Base-by-base conservation (phyloP, 2,113 vertebrate species). In the Solea senegalensis region DNA sequence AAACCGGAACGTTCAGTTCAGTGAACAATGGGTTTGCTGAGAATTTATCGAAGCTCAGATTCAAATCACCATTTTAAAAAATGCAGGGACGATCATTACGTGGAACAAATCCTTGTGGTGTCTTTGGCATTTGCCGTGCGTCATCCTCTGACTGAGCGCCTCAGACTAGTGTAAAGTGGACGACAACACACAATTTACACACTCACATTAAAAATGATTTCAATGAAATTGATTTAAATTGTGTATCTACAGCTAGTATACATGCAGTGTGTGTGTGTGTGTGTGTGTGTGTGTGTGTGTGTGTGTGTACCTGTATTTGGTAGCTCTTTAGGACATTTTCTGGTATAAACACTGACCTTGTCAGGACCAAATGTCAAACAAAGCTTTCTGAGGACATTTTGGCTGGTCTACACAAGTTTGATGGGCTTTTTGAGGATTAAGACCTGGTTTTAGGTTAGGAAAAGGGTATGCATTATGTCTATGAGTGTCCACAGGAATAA, bases 71-170 rank as follows among this genome's bases (percentile, higher is more conserved):
- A 43, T 59, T 56, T 53, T 5, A 34, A 65, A 21, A 72, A 62
- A 63, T 9, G 9, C 34, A 71, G 9, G 9, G 8, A 21, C 75
- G 26, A 10, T 55, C 8, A 1, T 57, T 52, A 63, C 57, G n/a
- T 54, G 41, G 48, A 56, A 45, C 13, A 70, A 59, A 78, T 68
- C 65, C 41, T 68, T 3, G 39, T 70, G 51, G 50, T 74, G 67
- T 61, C 72, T 63, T 53, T 61, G 45, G 0, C 0, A 40, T 62
- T 70, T 76, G 57, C 34, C 60, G 50, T 57, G 64, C 57, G 64
- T 40, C 7, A 75, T 88, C 88, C 80, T 90, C 52, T 91, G 88
- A 71, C 68, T 88, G 88, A 88, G 63, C 86, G 73, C 83, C 89
- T 89, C 82, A 86, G 52, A 53, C 71, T 62, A 43, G 44, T 65